These are phyloP conservation scores for Sinodicranocentrus sp. DNA, from an alignment of 2,888 invertebrate species.

Conservation along the genomic window DNA sequence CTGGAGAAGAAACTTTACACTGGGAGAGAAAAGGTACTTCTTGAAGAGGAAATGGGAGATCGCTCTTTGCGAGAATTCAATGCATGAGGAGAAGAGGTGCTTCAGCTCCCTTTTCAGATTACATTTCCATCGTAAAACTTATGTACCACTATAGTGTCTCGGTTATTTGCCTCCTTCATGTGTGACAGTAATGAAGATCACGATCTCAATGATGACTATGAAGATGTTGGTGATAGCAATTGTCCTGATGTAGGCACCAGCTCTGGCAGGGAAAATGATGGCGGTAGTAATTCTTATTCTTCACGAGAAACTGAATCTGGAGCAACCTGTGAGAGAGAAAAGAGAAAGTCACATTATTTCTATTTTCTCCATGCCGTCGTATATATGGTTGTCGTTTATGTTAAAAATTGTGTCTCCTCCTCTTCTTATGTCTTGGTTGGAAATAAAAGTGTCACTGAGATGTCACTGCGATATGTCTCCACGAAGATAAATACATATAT, in stretches of 20 bases:
- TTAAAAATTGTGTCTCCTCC: constrained; percentile 19
- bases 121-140: no score
- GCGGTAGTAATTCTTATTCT: constrained; percentile 30
- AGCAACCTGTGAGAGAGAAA: constrained; percentile 35
- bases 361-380: constrained; percentile 21
- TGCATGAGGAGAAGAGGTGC: no score
- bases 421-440: constrained; percentile 2
- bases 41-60: no score
- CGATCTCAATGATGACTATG: constrained; percentile 34
- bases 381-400: background rate
- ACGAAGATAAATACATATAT: constrained; percentile 22
- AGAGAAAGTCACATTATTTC: constrained; percentile 37
- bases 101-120: no score
- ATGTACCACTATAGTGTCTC: no score
- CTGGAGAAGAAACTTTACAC: no score
- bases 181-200: constrained; percentile 54
- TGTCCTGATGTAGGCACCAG: background rate
- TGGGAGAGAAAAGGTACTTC: no score
- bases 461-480: constrained; percentile 53
- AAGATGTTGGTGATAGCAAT: constrained; percentile 24
- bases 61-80: no score
- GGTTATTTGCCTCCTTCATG: no score
- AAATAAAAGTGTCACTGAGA: constrained; percentile 54
- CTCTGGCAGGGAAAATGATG: constrained; percentile 34
- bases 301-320: constrained; percentile 3